phyloP scores from a whole-genome alignment of 1,140 invertebrate species.

The Zaprionus gabonicus region DNA sequence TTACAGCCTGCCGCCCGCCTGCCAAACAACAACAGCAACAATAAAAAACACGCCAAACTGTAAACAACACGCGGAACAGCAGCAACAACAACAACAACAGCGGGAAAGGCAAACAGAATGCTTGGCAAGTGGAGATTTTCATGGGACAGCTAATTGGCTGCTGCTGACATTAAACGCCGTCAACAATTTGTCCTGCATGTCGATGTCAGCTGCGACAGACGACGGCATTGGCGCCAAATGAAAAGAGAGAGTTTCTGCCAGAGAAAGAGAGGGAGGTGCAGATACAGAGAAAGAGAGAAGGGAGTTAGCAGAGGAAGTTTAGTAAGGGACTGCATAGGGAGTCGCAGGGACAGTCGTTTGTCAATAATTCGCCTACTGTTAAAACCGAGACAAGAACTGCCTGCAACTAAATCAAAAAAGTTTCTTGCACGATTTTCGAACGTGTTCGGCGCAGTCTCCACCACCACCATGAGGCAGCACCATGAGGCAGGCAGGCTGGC shows the following conservation, averaged over 20 bases:
- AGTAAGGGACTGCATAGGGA: background rate
- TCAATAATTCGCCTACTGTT: slow-evolving; percentile 75
- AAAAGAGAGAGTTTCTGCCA: slow-evolving; percentile 49
- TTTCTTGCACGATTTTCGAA: slow-evolving; percentile 74
- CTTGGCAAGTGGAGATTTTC: slow-evolving; percentile 70
- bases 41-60: slow-evolving; percentile 40
- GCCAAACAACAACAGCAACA: slow-evolving; percentile 10
- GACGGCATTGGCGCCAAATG: slow-evolving; percentile 65
- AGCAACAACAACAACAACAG: slow-evolving; percentile 40
- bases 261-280: slow-evolving; percentile 28
- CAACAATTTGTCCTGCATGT: slow-evolving; percentile 82
- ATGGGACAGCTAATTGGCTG: slow-evolving; percentile 81
- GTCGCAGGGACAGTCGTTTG: slow-evolving; percentile 49
- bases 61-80: slow-evolving; percentile 34
- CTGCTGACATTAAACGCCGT: slow-evolving; percentile 81
- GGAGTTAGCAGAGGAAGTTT: background rate
- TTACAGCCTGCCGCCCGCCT: slow-evolving; percentile 20
- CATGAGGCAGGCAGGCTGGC: background rate
- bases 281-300: background rate
- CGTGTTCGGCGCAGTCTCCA: slow-evolving; percentile 54
- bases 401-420: slow-evolving; percentile 62
- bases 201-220: slow-evolving; percentile 61
- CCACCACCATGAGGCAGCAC: slow-evolving; percentile 19
- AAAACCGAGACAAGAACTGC: slow-evolving; percentile 29
- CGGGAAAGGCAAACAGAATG: slow-evolving; percentile 2